These are phyloP conservation scores for Cydia amplana DNA, from an alignment of 1,140 invertebrate species.

Conservation along the genomic window DNA sequence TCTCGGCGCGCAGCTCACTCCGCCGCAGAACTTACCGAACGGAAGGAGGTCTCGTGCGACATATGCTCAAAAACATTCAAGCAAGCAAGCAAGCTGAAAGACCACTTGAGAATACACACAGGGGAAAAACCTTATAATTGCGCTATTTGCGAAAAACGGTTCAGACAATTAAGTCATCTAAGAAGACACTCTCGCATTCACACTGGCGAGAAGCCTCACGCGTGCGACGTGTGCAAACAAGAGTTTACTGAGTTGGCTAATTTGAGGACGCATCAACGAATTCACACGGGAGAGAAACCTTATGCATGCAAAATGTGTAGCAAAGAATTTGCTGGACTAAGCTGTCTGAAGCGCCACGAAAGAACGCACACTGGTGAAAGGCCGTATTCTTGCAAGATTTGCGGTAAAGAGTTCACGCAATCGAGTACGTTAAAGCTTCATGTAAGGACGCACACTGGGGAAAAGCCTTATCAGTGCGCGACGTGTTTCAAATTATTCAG, in stretches of 20 bases:
- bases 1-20: neutral
- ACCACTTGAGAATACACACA: conserved; percentile 84
- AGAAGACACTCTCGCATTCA: conserved; percentile 82
- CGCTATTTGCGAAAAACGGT: conserved; percentile 82
- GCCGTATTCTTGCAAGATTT: conserved; percentile 84
- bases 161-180: conserved; percentile 81
- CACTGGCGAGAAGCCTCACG: conserved; percentile 82
- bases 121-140: conserved; percentile 84
- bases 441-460: neutral
- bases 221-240: conserved; percentile 83
- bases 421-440: neutral
- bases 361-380: conserved; percentile 86
- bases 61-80: conserved; percentile 12
- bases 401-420: conserved; percentile 67
- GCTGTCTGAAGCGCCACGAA: conserved; percentile 82
- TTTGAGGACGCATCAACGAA: conserved; percentile 85
- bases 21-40: neutral
- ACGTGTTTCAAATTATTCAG: neutral
- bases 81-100: neutral
- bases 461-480: neutral
- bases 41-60: neutral
- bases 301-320: conserved; percentile 84
- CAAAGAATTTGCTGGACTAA: conserved; percentile 82
- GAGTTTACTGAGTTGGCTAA: conserved; percentile 77
- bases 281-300: conserved; percentile 87